Conservation (phyloP, 2,888 invertebrate genomes). For the Lampropteryx suffumata region DNA sequence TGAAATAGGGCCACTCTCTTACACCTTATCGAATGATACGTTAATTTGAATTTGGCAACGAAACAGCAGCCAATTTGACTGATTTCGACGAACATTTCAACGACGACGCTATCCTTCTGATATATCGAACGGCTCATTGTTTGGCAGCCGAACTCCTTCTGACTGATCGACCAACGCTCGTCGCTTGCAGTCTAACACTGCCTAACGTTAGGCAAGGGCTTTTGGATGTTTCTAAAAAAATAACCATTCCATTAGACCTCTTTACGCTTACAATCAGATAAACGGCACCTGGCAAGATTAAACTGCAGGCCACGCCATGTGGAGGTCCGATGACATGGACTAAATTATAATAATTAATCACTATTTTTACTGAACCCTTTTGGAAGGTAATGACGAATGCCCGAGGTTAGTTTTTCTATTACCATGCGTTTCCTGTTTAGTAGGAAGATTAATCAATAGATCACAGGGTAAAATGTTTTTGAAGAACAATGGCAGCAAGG, state of each 20-base stretch:
- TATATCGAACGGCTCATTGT: too few relatives aligned
- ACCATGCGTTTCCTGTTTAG: conserved; percentile 66
- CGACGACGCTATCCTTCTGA: too few relatives aligned
- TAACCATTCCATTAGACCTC: conserved; percentile 61
- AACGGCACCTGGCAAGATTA: conserved; percentile 73
- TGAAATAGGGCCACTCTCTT: too few relatives aligned
- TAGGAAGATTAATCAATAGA: conserved; percentile 68
- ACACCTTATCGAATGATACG: too few relatives aligned
- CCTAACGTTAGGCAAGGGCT: neutral
- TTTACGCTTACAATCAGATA: conserved; percentile 74
- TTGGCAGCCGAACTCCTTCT: too few relatives aligned
- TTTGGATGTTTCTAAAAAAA: conserved; percentile 20
- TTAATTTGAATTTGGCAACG: too few relatives aligned
- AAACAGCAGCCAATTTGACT: too few relatives aligned
- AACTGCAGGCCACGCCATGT: conserved; percentile 52
- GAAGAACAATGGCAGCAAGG: conserved; percentile 25
- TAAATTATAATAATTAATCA: conserved; percentile 79
- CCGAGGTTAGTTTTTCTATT: conserved; percentile 64
- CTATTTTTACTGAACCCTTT: conserved; percentile 67
- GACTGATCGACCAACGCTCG: too few relatives aligned
- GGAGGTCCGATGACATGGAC: conserved; percentile 70
- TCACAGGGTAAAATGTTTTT: conserved; percentile 49
- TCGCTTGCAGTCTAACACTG: too few relatives aligned
- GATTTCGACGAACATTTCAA: too few relatives aligned
- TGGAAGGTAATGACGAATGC: conserved; percentile 64